Evolutionary conservation across 2,888 invertebrate species (phyloP), one percentile per base, ranked within the genome.

Genomic region (Melipona beecheii): DNA sequence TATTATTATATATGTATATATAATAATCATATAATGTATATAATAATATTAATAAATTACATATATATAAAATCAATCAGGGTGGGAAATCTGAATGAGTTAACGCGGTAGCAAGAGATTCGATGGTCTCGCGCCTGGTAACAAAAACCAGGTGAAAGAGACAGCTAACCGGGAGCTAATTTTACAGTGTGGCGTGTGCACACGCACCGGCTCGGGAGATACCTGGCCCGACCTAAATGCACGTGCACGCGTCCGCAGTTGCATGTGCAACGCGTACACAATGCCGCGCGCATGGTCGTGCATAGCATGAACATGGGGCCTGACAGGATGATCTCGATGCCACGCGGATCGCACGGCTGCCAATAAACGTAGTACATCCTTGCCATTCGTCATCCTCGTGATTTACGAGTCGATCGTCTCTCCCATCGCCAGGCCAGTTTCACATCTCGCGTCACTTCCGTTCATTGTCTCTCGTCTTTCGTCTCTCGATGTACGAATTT

Each of bases 101-200:
- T 27, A 27, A 27, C 27, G 27, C 1, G 27, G 27, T 27, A 27
- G 27, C 27, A 1, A 50, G 73, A 60, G 58, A 68, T 56, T 64
- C 36, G 66, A 43, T 31, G 5, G 27, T 27, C 27, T 75, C 52
- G 56, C 52, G 78, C 65, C 75, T 77, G 85, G 77, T 86, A 85
- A 87, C 84, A 81, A 83, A 77, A 84, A 43, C 43, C 43, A 9
- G 43, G 43, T 83, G 79, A 85, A 82, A 89, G 19, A 19, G 82
- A 72, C 83, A 73, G 82, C 36, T 36, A 86, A 75, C 75, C 50
- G 58, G 64, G 27, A 73, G 82, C 86, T 90, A 91, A 91, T 88
- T 90, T 89, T 87, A 89, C 84, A 76, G 74, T 79, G 79, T 43
- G 43, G 43, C 43, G 74, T 80, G 75, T 77, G 80, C 78, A 78